These are phyloP conservation scores for Drosophila nigricruria DNA, from an alignment of 2,888 invertebrate species.

Conservation along the genomic window DNA sequence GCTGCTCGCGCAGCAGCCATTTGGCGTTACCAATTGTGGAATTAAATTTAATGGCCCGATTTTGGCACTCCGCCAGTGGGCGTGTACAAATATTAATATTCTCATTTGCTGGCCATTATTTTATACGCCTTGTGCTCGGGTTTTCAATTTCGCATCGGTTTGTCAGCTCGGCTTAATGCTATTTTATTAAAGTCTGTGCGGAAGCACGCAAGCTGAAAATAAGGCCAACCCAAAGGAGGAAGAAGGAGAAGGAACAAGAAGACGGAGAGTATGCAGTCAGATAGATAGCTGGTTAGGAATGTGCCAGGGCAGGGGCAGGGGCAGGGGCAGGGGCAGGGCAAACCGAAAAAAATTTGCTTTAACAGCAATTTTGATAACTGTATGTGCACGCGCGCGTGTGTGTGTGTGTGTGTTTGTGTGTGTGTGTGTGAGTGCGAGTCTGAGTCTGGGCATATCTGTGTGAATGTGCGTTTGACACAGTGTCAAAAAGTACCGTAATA, in stretches of 20 bases:
- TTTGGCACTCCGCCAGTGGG: conserved; percentile 31
- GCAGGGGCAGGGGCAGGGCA: not conserved
- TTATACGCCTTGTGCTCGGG: conserved; percentile 34
- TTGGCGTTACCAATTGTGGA: conserved; percentile 35
- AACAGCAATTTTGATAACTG: conserved; percentile 55
- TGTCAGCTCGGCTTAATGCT: conserved; percentile 46
- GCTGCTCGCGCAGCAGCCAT: conserved; percentile 17
- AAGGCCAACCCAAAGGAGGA: not conserved
- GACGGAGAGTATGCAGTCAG: conserved; percentile 30
- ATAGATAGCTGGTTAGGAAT: conserved; percentile 6
- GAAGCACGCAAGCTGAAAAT: conserved; percentile 24
- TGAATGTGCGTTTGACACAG: conserved; percentile 64
- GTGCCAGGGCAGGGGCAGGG: not conserved
- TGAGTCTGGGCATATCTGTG: conserved; percentile 23
- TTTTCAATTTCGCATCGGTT: conserved; percentile 42
- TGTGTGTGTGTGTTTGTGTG: conserved; percentile 5
- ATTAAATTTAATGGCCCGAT: conserved; percentile 55
- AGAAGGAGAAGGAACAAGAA: not conserved
- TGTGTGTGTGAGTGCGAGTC: conserved; percentile 3
- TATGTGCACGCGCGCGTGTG: conserved; percentile 7
- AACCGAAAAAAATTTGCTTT: conserved; percentile 56
- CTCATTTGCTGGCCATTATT: conserved; percentile 65
- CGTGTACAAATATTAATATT: conserved; percentile 67
- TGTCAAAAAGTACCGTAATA: conserved; percentile 70
- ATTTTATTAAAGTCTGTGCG: conserved; percentile 53